Percentiles rank a stretch among this genome's conserved stretches.
Conservation (phyloP, 2,113 vertebrate genomes). For the Nothobranchius furzeri region DNA sequence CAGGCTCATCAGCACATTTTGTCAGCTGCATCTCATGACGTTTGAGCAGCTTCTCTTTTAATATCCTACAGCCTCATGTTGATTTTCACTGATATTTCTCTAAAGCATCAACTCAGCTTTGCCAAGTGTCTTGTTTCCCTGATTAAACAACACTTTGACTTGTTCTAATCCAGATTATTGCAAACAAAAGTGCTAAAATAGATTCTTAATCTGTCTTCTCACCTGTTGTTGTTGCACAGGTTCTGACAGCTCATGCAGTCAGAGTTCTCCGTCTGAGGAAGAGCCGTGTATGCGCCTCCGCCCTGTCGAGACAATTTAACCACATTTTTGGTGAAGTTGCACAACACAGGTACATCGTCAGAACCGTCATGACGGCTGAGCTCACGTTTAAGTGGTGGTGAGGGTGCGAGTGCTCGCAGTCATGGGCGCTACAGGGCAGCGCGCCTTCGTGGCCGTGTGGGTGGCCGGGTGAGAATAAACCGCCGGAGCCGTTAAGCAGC, state of each 20-base stretch:
- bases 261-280: conserved; percentile 83
- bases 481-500: conserved; percentile 77
- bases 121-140: no score
- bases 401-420: conserved; percentile 83
- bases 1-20: not conserved
- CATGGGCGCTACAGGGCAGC: conserved; percentile 63
- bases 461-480: conserved; percentile 74
- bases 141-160: no score
- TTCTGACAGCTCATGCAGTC: conserved; percentile 92
- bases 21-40: conserved; percentile 12
- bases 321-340: conserved; percentile 8
- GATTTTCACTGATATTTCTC: not conserved
- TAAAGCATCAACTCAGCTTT: not conserved
- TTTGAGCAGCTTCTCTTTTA: not conserved
- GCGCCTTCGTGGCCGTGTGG: conserved; percentile 70
- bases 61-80: not conserved
- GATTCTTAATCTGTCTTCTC: not conserved
- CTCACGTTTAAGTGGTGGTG: conserved; percentile 88
- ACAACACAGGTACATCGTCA: not conserved
- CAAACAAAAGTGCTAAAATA: not conserved
- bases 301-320: conserved; percentile 76
- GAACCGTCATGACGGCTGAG: not conserved
- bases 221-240: conserved; percentile 98
- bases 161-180: no score
- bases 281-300: conserved; percentile 81